Evolutionary conservation across 2,113 vertebrate species (phyloP), one percentile per base, ranked within the genome.

Genomic region (Azemiops feae): DNA sequence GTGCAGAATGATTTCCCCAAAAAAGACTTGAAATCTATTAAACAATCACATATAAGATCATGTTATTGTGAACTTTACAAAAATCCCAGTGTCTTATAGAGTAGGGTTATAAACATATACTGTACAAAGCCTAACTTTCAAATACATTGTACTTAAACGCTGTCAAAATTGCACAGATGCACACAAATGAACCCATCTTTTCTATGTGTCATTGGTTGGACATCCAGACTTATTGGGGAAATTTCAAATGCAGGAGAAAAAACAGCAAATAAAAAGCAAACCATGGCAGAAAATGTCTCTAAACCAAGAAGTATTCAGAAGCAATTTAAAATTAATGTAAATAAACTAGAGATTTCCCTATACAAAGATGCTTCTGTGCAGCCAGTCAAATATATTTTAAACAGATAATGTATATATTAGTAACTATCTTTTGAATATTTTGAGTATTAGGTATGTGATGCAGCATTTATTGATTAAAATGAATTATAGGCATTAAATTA

Each of bases 401-500:
- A 60, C 1, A 1, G 12, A 89, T 43, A 39, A 55, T 18, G 27
- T 30, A 8, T 11, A 81, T 1, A 20, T n/a, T 16, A 14, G 30
- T 50, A 34, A 53, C 50, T 87, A 30, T 34, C 6, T 52, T 88
- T n/a, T 4, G 14, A 91, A 91, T 16, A 30, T 55, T 92, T 47
- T 1, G 14, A 88, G 14, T n/a, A 88, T 81, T 0, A 50, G 47
- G 47, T 50, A 43, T 4, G 20, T 34, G 14, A 50, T 23, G 45
- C 12, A 9, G 25, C 57, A 60, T 27, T 22, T 89, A 90, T 0
- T 53, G 86, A 57, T 86, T 55, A 39, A 10, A 5, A 93, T 92
- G 93, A 89, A 85, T 2, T 58, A 0, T n/a, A 91, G 91, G 57
- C 23, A 90, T 52, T 74, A 94, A 92, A 96, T 43, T 92, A 87